phyloP scores from a whole-genome alignment of 2,797 vertebrate species.

The Luscinia luscinia region DNA sequence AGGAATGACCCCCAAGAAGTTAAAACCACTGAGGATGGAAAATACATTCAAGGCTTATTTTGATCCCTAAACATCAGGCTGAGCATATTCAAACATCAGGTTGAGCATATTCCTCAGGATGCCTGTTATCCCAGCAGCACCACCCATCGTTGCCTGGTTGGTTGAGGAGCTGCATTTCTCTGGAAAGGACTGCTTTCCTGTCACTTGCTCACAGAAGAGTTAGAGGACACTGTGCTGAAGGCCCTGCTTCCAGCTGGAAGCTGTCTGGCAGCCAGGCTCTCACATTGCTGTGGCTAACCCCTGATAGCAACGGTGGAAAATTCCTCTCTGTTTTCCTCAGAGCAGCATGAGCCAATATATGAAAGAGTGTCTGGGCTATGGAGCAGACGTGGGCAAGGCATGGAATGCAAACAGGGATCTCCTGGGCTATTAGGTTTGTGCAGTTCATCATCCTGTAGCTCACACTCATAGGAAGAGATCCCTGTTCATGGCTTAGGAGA shows the following conservation, averaged over 20 bases:
- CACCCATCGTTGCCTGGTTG: not conserved
- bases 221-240: slow-evolving; percentile 14
- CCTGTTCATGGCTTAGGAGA: not conserved
- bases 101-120: not conserved
- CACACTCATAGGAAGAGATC: not conserved
- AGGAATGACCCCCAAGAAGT: not conserved
- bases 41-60: slow-evolving; percentile 4
- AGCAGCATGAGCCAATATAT: not conserved
- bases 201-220: not conserved
- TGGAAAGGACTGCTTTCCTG: not conserved
- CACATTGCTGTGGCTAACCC: not conserved
- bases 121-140: not conserved
- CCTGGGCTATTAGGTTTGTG: not conserved
- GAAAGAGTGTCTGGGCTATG: not conserved
- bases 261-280: not conserved
- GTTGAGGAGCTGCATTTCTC: not conserved
- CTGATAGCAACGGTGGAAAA: slow-evolving; percentile 23
- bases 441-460: not conserved
- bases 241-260: slow-evolving; percentile 21
- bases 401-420: not conserved
- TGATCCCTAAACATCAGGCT: not conserved
- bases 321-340: not conserved
- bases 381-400: not conserved
- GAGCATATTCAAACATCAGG: not conserved
- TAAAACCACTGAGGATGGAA: not conserved